These are phyloP conservation scores for Drosophila bunnanda DNA, from an alignment of 2,888 invertebrate genomes.

Conservation along the genomic window DNA sequence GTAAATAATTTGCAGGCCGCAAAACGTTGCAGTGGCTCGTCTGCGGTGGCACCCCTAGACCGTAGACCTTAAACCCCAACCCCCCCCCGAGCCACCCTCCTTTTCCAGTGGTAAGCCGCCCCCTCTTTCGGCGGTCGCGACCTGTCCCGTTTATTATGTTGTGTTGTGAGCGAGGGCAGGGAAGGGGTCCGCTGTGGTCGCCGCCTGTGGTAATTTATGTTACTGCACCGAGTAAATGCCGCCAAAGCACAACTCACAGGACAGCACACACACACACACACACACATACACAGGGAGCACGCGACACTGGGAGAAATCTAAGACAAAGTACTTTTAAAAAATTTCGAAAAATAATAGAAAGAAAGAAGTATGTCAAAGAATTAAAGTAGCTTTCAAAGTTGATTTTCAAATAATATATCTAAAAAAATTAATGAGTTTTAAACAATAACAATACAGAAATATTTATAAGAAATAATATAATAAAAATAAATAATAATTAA, in stretches of 20 bases:
- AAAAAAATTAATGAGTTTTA: too few relatives aligned
- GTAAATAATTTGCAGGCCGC: slow-evolving; percentile 81
- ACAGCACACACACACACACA: slow-evolving; percentile 35
- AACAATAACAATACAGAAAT: too few relatives aligned
- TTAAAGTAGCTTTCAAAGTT: too few relatives aligned
- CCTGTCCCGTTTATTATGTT: slow-evolving; percentile 54
- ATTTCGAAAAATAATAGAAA: too few relatives aligned
- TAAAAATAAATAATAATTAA: too few relatives aligned
- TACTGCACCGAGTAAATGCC: slow-evolving; percentile 78
- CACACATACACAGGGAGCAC: slow-evolving; percentile 7
- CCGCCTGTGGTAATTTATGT: slow-evolving; percentile 74
- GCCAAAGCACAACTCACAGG: slow-evolving; percentile 63
- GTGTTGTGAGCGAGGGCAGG: slow-evolving; percentile 24
- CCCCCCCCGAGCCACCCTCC: neutral
- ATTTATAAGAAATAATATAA: too few relatives aligned
- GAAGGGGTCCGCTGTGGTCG: slow-evolving; percentile 57
- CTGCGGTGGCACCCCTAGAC: slow-evolving; percentile 48
- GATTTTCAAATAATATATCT: too few relatives aligned
- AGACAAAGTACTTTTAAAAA: neutral
- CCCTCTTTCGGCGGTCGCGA: slow-evolving; percentile 29
- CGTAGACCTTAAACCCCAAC: neutral
- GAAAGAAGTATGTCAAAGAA: too few relatives aligned
- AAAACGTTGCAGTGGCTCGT: slow-evolving; percentile 68
- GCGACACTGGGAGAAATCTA: slow-evolving; percentile 4
- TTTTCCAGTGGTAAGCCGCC: slow-evolving; percentile 7